Evolutionary conservation across 2,888 invertebrate genomes (phyloP).

Genomic region (Campopleginae sp.): DNA sequence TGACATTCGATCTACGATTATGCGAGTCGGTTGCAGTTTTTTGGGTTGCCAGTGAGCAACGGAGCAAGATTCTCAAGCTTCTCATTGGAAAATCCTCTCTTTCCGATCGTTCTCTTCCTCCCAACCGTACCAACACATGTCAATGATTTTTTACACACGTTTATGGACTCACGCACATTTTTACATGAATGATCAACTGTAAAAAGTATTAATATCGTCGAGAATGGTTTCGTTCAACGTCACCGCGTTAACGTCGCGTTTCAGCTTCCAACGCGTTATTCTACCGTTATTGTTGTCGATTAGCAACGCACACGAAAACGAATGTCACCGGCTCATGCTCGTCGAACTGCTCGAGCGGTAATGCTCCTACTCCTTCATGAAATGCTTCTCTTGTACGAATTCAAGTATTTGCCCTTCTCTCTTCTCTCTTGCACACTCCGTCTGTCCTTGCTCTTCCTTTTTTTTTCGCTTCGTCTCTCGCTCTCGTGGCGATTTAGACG

Average conservation of each 20-base stretch:
- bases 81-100: constrained; percentile 3
- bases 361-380: constrained; percentile 53
- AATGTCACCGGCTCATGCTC: constrained; percentile 35
- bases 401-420: constrained; percentile 49
- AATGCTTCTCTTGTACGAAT: constrained; percentile 62
- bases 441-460: constrained; percentile 33
- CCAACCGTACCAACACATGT: background rate
- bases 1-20: background rate
- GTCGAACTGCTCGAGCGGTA: constrained; percentile 31
- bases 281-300: constrained; percentile 46
- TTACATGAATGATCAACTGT: background rate
- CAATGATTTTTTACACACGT: background rate
- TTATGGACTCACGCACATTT: background rate
- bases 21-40: background rate
- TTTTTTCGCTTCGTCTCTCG: constrained; percentile 11
- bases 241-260: constrained; percentile 43
- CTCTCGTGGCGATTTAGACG: constrained; percentile 41
- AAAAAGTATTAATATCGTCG: constrained; percentile 24
- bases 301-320: constrained; percentile 8
- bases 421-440: constrained; percentile 58
- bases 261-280: constrained; percentile 28
- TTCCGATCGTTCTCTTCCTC: constrained; percentile 11
- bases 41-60: background rate
- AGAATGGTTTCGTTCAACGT: constrained; percentile 29
- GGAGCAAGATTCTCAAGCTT: constrained; percentile 9